phyloP scores from a whole-genome alignment of 2,888 invertebrate species.

The Napeogenes inachia region DNA sequence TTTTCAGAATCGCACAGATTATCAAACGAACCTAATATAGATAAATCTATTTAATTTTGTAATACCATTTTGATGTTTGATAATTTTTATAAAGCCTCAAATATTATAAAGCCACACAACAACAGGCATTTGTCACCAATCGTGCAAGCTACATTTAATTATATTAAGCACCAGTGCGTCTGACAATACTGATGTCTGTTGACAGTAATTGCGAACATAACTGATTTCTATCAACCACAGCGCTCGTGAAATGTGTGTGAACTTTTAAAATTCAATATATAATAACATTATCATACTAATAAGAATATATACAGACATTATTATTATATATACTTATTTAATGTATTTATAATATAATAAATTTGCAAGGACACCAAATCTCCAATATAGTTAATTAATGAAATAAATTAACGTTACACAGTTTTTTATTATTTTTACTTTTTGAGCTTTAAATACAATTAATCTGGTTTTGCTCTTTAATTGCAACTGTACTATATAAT shows the following conservation, averaged over 20 bases:
- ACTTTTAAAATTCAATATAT: not conserved
- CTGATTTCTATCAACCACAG: slow-evolving; percentile 1
- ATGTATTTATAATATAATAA: too few relatives aligned
- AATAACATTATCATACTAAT: not conserved
- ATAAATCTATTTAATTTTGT: not conserved
- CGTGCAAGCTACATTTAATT: slow-evolving; percentile 25
- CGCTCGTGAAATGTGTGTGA: not conserved
- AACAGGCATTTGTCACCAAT: slow-evolving; percentile 16
- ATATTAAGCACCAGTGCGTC: slow-evolving; percentile 18
- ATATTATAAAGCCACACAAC: slow-evolving; percentile 9
- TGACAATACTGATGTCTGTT: slow-evolving; percentile 14
- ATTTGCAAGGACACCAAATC: too few relatives aligned
- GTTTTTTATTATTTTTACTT: too few relatives aligned
- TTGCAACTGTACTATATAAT: too few relatives aligned
- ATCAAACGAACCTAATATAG: not conserved
- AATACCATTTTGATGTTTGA: too few relatives aligned
- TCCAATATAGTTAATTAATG: too few relatives aligned
- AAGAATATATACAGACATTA: not conserved
- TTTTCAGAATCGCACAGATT: not conserved
- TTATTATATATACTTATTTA: too few relatives aligned
- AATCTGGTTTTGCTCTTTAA: too few relatives aligned
- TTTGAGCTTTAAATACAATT: too few relatives aligned
- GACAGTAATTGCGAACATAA: slow-evolving; percentile 9
- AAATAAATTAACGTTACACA: too few relatives aligned
- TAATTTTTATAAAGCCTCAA: too few relatives aligned